These are phyloP conservation scores for Phalloptychus januarius DNA, from an alignment of 2,797 vertebrate species.

Conservation along the genomic window DNA sequence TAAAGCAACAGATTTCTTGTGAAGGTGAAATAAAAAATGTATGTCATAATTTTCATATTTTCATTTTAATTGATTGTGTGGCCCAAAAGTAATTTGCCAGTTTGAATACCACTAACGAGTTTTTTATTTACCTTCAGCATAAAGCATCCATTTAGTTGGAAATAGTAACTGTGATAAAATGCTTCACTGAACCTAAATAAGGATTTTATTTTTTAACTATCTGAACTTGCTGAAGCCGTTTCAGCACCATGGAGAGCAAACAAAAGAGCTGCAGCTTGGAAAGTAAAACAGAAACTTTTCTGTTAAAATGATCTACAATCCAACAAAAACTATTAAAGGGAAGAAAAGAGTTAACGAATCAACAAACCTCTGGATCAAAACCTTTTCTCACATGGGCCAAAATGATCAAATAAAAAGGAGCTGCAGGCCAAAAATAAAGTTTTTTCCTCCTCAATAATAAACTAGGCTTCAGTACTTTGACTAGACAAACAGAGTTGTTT, in stretches of 20 bases:
- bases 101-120: too few relatives aligned
- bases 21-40: background rate
- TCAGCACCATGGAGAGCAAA: constrained; percentile 7
- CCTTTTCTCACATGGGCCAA: too few relatives aligned
- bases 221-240: background rate
- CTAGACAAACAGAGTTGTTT: too few relatives aligned
- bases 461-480: too few relatives aligned
- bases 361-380: background rate
- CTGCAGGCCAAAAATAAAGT: too few relatives aligned
- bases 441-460: too few relatives aligned
- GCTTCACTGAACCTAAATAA: background rate
- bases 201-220: background rate
- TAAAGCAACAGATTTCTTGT: background rate
- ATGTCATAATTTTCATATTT: too few relatives aligned
- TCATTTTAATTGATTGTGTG: too few relatives aligned
- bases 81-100: too few relatives aligned
- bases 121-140: background rate
- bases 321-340: background rate
- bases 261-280: background rate
- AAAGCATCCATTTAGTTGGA: background rate
- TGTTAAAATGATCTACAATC: background rate
- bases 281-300: background rate
- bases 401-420: too few relatives aligned
- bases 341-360: background rate
- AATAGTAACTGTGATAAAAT: background rate